These are phyloP conservation scores for Platorchestia sp. DNA, from an alignment of 1,140 invertebrate genomes.

Conservation along the genomic window DNA sequence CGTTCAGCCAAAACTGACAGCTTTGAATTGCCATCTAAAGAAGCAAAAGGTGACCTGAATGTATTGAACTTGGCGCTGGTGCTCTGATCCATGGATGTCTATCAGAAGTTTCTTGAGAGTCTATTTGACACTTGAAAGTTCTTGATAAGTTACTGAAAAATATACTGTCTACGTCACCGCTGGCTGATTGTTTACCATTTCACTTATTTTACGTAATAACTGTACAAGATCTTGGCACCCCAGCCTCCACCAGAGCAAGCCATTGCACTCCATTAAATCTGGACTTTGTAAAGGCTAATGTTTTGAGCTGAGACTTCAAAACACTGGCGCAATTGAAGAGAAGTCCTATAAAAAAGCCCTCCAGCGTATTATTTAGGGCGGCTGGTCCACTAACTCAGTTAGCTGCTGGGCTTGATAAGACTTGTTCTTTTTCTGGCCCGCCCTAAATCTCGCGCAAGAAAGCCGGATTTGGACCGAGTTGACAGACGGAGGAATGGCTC, in stretches of 20 bases:
- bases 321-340: constrained; percentile 47
- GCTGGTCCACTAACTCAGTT: constrained; percentile 40
- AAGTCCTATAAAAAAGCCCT: constrained; percentile 23
- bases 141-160: not conserved
- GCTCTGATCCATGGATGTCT: too few relatives aligned
- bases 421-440: constrained; percentile 32
- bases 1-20: too few relatives aligned
- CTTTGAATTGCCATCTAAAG: not conserved
- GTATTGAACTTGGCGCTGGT: not conserved
- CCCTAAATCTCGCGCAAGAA: constrained; percentile 49
- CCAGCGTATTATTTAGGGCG: constrained; percentile 39
- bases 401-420: constrained; percentile 42
- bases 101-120: too few relatives aligned
- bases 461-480: constrained; percentile 45
- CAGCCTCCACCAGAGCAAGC: not conserved
- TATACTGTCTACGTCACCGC: not conserved
- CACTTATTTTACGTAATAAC: not conserved
- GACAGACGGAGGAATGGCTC: constrained; percentile 48
- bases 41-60: not conserved
- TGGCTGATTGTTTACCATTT: not conserved
- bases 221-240: not conserved
- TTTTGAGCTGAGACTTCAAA: constrained; percentile 25
- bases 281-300: not conserved
- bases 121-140: not conserved
- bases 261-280: constrained; percentile 30